Base-by-base conservation (phyloP, 2,888 invertebrate species). In the Corbicula japonica region DNA sequence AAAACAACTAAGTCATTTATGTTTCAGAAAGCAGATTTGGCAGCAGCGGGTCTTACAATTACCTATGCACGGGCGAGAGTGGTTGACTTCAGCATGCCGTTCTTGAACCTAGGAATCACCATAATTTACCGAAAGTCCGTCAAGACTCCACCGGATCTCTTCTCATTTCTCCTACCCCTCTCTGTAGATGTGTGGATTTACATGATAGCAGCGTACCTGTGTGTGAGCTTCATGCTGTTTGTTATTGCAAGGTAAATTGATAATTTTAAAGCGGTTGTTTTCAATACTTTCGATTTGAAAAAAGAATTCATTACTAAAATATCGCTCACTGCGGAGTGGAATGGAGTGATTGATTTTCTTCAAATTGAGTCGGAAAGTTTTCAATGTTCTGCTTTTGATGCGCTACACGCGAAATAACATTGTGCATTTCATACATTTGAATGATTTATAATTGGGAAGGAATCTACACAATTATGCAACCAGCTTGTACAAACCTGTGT, bases 21-120 rank as follows among this genome's bases (percentile, higher is more conserved):
- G 30, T 48, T 46, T 12, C 95, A 97, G 98, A 96, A 97, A 94
- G 98, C 98, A 0, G 99, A 99, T 92, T 95, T 99, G 85, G 99
- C 99, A 0, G 98, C 99, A 0, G 98, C 98, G 0, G 98, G 99
- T 0, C 97, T 99, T 96, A 99, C 99, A 2, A 99, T 99, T 88
- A 99, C 98, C 94, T 99, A 98, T 93, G 98, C 98, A 0, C 94
- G 99, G 18, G 98, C 98, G 93, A 96, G 97, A 69, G 96, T 99
- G 1, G 98, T 99, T 76, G 99, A 99, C 94, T 99, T 99, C 94
- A 99, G 98, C 0, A 98, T 98, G 92, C 99, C 99, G 0, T 99
- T 98, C 94, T 98, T 99, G 97, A 98, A 98, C 93, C 95, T 99
- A 18, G 99, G 99, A 28, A 99, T 98, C 81, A 97, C 98, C 30